Conservation (phyloP, 2,888 invertebrate species). For the Acleris cristana region DNA sequence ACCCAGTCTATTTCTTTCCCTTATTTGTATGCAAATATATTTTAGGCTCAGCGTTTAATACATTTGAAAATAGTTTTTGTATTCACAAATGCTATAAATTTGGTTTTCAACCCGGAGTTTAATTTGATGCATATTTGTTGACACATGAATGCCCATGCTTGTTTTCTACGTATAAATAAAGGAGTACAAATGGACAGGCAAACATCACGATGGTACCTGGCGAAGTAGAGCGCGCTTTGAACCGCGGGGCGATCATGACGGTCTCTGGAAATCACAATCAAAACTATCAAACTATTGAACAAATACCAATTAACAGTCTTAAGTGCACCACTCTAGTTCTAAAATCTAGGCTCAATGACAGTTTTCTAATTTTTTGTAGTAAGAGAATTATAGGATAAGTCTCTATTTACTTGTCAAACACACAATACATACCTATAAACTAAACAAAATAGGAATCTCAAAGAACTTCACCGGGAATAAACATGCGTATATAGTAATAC, state of each 20-base stretch:
- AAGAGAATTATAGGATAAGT: too few species aligned
- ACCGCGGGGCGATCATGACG: constrained; percentile 90
- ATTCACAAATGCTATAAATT: constrained; percentile 31
- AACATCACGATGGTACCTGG: constrained; percentile 83
- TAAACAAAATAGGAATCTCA: constrained; percentile 2
- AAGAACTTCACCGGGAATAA: constrained; percentile 10
- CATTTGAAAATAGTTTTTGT: constrained; percentile 38
- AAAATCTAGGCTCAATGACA: too few species aligned
- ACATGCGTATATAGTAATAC: constrained; percentile 21
- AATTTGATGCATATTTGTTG: constrained; percentile 21
- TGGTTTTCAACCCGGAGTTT: constrained; percentile 23
- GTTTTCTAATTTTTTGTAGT: too few species aligned
- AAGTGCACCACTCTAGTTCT: too few species aligned
- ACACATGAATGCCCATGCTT: constrained; percentile 22
- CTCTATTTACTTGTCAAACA: constrained; percentile 2
- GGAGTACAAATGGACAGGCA: constrained; percentile 35
- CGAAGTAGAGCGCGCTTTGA: constrained; percentile 90
- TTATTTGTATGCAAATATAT: constrained; percentile 37
- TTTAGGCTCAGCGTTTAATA: constrained; percentile 38
- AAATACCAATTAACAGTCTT: not conserved
- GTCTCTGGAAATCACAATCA: constrained; percentile 85
- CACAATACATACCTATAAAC: not conserved
- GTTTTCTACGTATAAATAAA: not conserved
- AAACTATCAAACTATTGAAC: constrained; percentile 46
- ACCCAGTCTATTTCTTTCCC: constrained; percentile 33